Conservation (phyloP, 2,888 invertebrate genomes). For the Dynastes maya region DNA sequence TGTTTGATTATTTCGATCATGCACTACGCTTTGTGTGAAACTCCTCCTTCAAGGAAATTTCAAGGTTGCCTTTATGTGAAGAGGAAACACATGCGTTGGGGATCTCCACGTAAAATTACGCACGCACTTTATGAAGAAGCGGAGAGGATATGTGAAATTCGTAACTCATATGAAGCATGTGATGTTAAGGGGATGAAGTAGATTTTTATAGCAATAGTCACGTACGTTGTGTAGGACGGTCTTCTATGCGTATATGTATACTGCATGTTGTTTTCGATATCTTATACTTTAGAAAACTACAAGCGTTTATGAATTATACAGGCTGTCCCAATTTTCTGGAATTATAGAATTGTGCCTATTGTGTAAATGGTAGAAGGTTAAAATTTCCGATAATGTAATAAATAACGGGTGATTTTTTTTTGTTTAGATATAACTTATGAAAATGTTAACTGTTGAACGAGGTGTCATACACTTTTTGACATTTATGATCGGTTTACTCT, state of each 20-base stretch:
- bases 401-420: too few species aligned
- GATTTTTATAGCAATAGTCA: not conserved
- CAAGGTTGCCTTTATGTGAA: constrained; percentile 33
- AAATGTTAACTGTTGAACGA: too few species aligned
- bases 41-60: constrained; percentile 28
- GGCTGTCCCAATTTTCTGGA: too few species aligned
- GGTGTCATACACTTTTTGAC: too few species aligned
- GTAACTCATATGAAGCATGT: constrained; percentile 18
- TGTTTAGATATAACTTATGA: too few species aligned
- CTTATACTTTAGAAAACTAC: not conserved
- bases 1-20: constrained; percentile 38
- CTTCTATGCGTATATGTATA: too few species aligned
- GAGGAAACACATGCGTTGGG: constrained; percentile 22
- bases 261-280: not conserved
- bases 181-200: not conserved
- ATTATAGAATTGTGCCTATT: too few species aligned
- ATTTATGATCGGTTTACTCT: too few species aligned
- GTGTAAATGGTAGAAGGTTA: too few species aligned
- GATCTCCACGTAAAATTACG: constrained; percentile 17
- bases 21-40: constrained; percentile 15
- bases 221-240: not conserved
- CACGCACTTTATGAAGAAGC: constrained; percentile 29
- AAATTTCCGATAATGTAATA: too few species aligned
- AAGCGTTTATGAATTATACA: too few species aligned
- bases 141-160: constrained; percentile 15